Evolutionary conservation across 2,113 vertebrate species (phyloP).

Genomic region (Apaloderma vittatum): DNA sequence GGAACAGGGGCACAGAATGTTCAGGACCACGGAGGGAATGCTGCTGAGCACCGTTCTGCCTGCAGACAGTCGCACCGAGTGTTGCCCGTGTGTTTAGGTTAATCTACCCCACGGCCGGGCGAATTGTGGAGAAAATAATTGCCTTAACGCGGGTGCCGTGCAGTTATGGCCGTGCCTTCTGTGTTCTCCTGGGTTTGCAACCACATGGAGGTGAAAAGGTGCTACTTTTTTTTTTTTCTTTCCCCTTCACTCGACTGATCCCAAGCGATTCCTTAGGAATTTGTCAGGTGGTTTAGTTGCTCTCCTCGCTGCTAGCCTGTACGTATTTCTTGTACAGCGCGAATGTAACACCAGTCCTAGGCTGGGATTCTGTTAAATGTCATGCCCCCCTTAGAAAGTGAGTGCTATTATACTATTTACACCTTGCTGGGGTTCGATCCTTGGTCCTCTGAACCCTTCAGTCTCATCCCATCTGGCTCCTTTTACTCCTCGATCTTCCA

Average conservation of each 20-base stretch:
- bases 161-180: neutral
- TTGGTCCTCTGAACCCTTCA: neutral
- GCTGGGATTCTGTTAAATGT: neutral
- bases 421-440: neutral
- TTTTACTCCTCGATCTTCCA: neutral
- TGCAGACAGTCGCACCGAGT: neutral
- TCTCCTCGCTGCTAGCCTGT: neutral
- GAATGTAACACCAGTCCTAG: neutral
- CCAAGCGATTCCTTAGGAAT: neutral
- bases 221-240: neutral
- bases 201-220: neutral
- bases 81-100: neutral
- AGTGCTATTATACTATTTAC: neutral
- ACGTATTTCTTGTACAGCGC: neutral
- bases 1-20: no score
- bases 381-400: neutral
- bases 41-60: neutral
- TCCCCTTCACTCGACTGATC: neutral
- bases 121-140: neutral
- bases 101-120: rapidly evolving
- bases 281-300: neutral
- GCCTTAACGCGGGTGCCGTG: neutral
- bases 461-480: neutral
- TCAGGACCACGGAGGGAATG: neutral
- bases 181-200: neutral